A percentile compares a stretch with the other conserved stretches of the same genome.
These are phyloP conservation scores for Taenioides sp. DNA, from an alignment of 2,797 vertebrate species.

Conservation along the genomic window DNA sequence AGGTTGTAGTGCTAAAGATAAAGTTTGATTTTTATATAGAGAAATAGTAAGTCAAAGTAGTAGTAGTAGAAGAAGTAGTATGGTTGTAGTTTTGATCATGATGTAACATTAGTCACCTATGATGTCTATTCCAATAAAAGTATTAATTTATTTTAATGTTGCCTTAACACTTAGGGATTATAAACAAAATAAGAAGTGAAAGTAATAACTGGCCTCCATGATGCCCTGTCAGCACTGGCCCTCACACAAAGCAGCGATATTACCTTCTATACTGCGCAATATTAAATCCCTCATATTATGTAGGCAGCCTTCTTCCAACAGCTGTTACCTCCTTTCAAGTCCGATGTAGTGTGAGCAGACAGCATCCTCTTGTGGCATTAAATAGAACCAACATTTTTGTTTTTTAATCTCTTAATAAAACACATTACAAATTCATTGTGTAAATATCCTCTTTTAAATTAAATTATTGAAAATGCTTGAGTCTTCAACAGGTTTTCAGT, in stretches of 20 bases:
- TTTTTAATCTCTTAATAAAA: constrained; percentile 69
- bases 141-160: too few species aligned
- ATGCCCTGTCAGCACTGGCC: background rate
- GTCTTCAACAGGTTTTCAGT: constrained; percentile 43
- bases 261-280: constrained; percentile 12
- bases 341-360: constrained; percentile 21
- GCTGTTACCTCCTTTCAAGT: constrained; percentile 2
- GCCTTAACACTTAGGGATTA: background rate
- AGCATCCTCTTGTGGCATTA: constrained; percentile 53
- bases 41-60: too few species aligned
- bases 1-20: too few species aligned
- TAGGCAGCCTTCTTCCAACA: background rate
- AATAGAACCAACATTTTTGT: constrained; percentile 11
- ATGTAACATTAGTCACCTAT: too few species aligned
- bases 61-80: too few species aligned
- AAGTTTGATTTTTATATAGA: too few species aligned
- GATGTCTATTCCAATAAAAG: too few species aligned
- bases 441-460: constrained; percentile 71
- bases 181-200: background rate
- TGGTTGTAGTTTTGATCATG: too few species aligned
- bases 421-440: constrained; percentile 72
- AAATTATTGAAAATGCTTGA: constrained; percentile 58
- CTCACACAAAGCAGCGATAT: constrained; percentile 13
- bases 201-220: background rate
- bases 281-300: too few species aligned